Evolutionary conservation across 2,888 invertebrate species (phyloP).

Genomic region (Augiades crinisus): DNA sequence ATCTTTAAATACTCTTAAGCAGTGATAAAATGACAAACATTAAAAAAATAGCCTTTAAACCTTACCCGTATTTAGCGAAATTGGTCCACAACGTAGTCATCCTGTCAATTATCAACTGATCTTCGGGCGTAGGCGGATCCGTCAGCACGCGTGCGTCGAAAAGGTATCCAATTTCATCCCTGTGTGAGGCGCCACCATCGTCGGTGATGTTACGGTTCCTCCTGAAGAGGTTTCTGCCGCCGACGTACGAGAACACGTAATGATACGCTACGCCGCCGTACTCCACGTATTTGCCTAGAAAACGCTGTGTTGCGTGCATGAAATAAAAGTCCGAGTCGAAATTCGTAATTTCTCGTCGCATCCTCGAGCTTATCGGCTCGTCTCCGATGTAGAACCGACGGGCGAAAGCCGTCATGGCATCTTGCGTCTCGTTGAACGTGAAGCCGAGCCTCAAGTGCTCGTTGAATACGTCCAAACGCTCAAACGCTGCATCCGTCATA

Average conservation of each 20-base stretch:
- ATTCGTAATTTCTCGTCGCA: constrained; percentile 35
- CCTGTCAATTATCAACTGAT: constrained; percentile 46
- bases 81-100: no score
- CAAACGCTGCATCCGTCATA: constrained; percentile 33
- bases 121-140: constrained; percentile 35
- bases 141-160: constrained; percentile 37
- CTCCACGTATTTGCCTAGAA: constrained; percentile 42
- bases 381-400: no score
- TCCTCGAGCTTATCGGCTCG: constrained; percentile 34
- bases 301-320: constrained; percentile 40
- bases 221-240: constrained; percentile 47
- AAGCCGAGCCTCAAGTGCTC: constrained; percentile 3
- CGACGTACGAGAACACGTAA: no score
- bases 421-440: no score
- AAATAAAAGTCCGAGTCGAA: constrained; percentile 48
- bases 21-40: no score
- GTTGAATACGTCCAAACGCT: constrained; percentile 33
- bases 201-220: constrained; percentile 32
- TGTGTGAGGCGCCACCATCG: constrained; percentile 41
- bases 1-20: no score
- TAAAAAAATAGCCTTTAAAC: no score
- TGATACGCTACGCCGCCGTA: constrained; percentile 42
- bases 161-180: constrained; percentile 47
- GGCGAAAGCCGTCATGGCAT: constrained; percentile 37
- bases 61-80: no score